A percentile compares a stretch with the other conserved stretches of the same genome.
phyloP scores from a whole-genome alignment of 2,888 invertebrate genomes.

The Eledone cirrhosa region DNA sequence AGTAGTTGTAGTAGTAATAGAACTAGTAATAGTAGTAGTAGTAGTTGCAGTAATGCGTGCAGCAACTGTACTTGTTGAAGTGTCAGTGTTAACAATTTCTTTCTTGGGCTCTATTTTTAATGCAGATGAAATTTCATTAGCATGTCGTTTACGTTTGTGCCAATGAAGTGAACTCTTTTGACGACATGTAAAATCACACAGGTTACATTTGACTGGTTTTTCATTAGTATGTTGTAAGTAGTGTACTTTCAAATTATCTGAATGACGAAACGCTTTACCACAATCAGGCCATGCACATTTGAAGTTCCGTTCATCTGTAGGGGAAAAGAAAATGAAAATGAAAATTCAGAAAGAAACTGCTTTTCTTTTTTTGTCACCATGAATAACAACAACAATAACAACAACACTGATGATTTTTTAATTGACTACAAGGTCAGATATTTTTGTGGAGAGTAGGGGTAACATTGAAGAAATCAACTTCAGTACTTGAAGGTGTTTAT shows the following conservation, averaged over 20 bases:
- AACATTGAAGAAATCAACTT: too few relatives aligned
- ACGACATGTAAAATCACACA: slow-evolving; percentile 63
- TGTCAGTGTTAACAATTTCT: background rate
- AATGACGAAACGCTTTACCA: slow-evolving; percentile 63
- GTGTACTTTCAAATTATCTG: slow-evolving; percentile 63
- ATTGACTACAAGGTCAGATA: too few relatives aligned
- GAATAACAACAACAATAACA: too few relatives aligned
- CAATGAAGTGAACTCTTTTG: slow-evolving; percentile 63
- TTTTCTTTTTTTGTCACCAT: too few relatives aligned
- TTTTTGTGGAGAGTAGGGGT: too few relatives aligned
- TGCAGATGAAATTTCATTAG: slow-evolving; percentile 1
- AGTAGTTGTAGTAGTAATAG: background rate
- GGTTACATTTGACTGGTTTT: slow-evolving; percentile 61
- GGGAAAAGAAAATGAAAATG: slow-evolving; percentile 8
- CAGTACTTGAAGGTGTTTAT: too few relatives aligned
- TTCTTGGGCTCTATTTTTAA: background rate
- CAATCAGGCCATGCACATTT: slow-evolving; percentile 62
- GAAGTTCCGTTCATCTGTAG: slow-evolving; percentile 61
- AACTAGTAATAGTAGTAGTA: background rate
- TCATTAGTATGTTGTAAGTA: slow-evolving; percentile 62
- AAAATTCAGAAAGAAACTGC: too few relatives aligned
- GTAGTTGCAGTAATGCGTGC: background rate
- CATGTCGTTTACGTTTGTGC: slow-evolving; percentile 55
- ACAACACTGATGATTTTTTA: too few relatives aligned
- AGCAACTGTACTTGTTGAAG: background rate